Percentiles rank a stretch among this genome's conserved stretches.
Evolutionary conservation across 2,113 vertebrate species (phyloP).

Genomic region (Australoheros scitulus): DNA sequence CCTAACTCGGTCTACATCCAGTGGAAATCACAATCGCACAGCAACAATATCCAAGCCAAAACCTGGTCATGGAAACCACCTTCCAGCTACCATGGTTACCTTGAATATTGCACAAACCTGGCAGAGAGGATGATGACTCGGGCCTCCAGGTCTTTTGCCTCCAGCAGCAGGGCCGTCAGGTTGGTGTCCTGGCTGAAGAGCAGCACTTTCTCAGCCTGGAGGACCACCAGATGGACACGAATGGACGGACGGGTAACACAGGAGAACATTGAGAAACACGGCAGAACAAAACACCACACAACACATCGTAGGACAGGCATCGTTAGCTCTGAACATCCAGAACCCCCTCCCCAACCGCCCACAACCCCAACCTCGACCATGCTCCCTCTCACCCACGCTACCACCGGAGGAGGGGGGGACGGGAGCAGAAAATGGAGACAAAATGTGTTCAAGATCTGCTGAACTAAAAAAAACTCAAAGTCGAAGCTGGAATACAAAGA

Average conservation of each 20-base stretch:
- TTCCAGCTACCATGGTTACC: not conserved
- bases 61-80: not conserved
- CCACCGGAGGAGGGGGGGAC: constrained; percentile 28
- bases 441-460: constrained; percentile 71
- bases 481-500: constrained; percentile 63
- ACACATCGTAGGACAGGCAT: constrained; percentile 67
- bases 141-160: constrained; percentile 95
- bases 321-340: constrained; percentile 46
- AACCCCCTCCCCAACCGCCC: constrained; percentile 8
- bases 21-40: not conserved
- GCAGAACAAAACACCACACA: constrained; percentile 64
- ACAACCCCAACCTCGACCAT: constrained; percentile 77
- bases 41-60: not conserved
- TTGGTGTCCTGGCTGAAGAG: constrained; percentile 97
- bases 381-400: constrained; percentile 78
- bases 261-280: constrained; percentile 45
- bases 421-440: constrained; percentile 60
- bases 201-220: constrained; percentile 98
- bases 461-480: constrained; percentile 74
- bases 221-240: constrained; percentile 28
- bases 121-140: constrained; percentile 96
- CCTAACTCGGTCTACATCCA: not conserved
- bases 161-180: constrained; percentile 91
- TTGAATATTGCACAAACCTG: constrained; percentile 77
- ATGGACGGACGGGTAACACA: not conserved